Evolutionary conservation across 53 echinoderm and acorn worm genomes (phyloP), one percentile per base, ranked within the genome.

Genomic region (Pentamera pediparva): DNA sequence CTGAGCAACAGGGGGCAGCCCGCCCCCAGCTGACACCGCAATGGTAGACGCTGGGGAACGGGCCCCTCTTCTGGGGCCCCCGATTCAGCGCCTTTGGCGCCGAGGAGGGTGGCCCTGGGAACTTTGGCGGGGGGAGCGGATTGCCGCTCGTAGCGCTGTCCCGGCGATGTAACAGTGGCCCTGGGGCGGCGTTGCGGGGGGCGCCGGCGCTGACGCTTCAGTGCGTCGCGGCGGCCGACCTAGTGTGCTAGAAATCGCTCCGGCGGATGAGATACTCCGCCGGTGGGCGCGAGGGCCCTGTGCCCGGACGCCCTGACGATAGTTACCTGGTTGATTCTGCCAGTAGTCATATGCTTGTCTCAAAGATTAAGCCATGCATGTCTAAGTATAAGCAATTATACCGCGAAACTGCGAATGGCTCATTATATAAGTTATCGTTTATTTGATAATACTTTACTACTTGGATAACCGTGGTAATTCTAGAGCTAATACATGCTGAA

Each of bases 391-490:
- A n/a, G 24, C 56, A n/a, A n/a, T 56, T 69, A 69, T 39, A 69
- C 9, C 37, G 69, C 24, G 69, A 69, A 69, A 69, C 69, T 69
- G 69, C 69, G 69, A 69, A 69, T 40, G 69, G 69, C 69, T 69
- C 69, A 69, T 37, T 69, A 69, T 17, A 69, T 39, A 39, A 40
- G 69, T 69, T 40, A 69, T 40, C n/a, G 43, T 69, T 69, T 39
- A 35, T 40, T 69, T 37, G 69, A 39, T 21, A 32, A n/a, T 69
- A 39, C 7, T 28, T 39, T 39, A 43, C 32, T 69, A 69, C 69
- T 21, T 69, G 69, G 69, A 69, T 69, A 69, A 69, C 69, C 32
- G 69, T 69, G 69, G 69, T 40, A n/a, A n/a, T n/a, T n/a, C n/a
- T n/a, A n/a, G n/a, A n/a, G n/a, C n/a, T n/a, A n/a, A n/a, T n/a